Percentiles rank a stretch among this genome's conserved stretches.
phyloP scores from a whole-genome alignment of 1,140 invertebrate species.

The Globodera rostochiensis region DNA sequence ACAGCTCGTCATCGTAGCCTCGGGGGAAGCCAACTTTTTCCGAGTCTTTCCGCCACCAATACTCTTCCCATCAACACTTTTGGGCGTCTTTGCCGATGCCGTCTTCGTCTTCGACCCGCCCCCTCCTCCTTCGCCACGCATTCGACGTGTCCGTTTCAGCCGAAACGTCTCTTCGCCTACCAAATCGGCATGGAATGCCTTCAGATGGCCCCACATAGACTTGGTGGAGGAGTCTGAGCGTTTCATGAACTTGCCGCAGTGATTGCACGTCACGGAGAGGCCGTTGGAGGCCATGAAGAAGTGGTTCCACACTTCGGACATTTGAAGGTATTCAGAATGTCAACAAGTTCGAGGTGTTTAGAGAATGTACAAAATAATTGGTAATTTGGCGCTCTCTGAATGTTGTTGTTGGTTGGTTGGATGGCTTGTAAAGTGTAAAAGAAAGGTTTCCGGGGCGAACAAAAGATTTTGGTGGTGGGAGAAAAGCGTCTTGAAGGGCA shows the following conservation, averaged over 20 bases:
- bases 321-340: not conserved
- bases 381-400: too few relatives aligned
- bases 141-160: conserved; percentile 36
- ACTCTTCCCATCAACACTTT: not conserved
- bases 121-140: conserved; percentile 15
- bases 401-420: too few relatives aligned
- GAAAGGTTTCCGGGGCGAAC: not conserved
- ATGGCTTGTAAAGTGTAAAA: too few relatives aligned
- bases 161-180: conserved; percentile 44
- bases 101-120: conserved; percentile 7
- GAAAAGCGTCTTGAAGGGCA: not conserved
- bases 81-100: not conserved
- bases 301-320: conserved; percentile 51
- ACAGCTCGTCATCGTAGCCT: not conserved
- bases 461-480: not conserved
- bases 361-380: not conserved
- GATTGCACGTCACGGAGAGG: conserved; percentile 34
- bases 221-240: conserved; percentile 41
- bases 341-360: not conserved
- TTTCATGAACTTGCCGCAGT: conserved; percentile 48
- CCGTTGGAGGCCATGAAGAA: conserved; percentile 35
- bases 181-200: conserved; percentile 38
- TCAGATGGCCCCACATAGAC: conserved; percentile 47
- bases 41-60: not conserved
- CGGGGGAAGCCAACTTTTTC: conserved; percentile 8